Evolutionary conservation across 1,140 invertebrate genomes (phyloP).

Genomic region (Tenebrio molitor): DNA sequence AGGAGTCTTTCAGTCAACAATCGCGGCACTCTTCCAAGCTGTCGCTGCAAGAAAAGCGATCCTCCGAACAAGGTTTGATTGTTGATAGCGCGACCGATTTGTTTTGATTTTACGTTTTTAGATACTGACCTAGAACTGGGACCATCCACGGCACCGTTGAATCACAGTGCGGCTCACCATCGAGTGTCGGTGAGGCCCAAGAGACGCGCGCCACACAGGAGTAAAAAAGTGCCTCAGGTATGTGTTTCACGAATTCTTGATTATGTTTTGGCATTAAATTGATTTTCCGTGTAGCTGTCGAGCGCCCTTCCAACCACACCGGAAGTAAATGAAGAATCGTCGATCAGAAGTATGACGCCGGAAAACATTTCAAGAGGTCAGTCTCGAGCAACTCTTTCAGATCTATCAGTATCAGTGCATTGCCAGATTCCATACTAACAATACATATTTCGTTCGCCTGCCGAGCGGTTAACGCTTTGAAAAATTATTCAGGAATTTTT

Average conservation of each 20-base stretch:
- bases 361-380: slow-evolving; percentile 67
- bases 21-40: slow-evolving; percentile 69
- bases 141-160: slow-evolving; percentile 71
- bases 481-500: background rate
- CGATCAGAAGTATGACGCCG: slow-evolving; percentile 72
- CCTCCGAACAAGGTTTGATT: slow-evolving; percentile 37
- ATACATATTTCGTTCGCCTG: background rate
- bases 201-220: slow-evolving; percentile 75
- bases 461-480: background rate
- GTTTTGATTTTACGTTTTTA: slow-evolving; percentile 43
- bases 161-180: slow-evolving; percentile 83
- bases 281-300: slow-evolving; percentile 62
- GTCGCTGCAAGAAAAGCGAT: slow-evolving; percentile 68
- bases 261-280: background rate
- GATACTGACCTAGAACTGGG: slow-evolving; percentile 64
- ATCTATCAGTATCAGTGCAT: no score
- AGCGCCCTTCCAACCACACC: slow-evolving; percentile 76
- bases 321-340: slow-evolving; percentile 79
- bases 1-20: slow-evolving; percentile 68
- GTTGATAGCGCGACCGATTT: background rate
- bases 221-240: slow-evolving; percentile 70
- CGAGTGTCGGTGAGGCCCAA: slow-evolving; percentile 83
- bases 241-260: slow-evolving; percentile 16
- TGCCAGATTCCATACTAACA: background rate
- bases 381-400: no score